Percentiles rank a stretch among this genome's conserved stretches.
phyloP scores from a whole-genome alignment of 2,888 invertebrate genomes.

The Agrochola lota region DNA sequence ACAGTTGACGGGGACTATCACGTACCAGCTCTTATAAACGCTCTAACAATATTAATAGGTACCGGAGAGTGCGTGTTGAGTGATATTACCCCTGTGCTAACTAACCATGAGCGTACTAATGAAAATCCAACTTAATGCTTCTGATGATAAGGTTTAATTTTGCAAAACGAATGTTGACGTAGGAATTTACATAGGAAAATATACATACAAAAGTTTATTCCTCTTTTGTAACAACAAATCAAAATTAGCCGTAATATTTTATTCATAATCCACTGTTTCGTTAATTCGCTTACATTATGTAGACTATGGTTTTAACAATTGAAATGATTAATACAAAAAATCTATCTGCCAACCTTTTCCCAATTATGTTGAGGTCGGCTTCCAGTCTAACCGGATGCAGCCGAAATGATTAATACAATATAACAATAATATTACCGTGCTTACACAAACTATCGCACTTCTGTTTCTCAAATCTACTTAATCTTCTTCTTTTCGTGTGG shows the following conservation, averaged over 20 bases:
- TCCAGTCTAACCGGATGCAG: too few relatives aligned
- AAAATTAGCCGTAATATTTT: too few relatives aligned
- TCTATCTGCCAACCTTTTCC: too few relatives aligned
- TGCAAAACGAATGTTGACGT: not conserved
- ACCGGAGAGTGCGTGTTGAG: constrained; percentile 81
- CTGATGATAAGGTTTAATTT: not conserved
- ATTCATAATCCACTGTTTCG: too few relatives aligned
- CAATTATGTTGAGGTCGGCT: too few relatives aligned
- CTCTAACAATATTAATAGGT: constrained; percentile 93
- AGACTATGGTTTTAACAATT: not conserved
- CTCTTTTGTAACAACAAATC: not conserved
- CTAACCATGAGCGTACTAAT: constrained; percentile 50
- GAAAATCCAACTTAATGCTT: not conserved
- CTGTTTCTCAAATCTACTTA: not conserved
- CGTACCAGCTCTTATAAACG: constrained; percentile 93
- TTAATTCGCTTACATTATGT: not conserved
- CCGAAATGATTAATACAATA: not conserved
- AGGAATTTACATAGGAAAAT: not conserved
- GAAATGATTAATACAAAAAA: not conserved
- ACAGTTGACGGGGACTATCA: constrained; percentile 93
- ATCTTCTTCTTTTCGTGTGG: too few relatives aligned
- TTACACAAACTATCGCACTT: not conserved
- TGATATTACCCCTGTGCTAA: constrained; percentile 77
- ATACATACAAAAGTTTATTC: not conserved
- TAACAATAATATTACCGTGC: not conserved